Percentiles rank a stretch among this genome's conserved stretches.
Evolutionary conservation across 2,888 invertebrate species (phyloP).

Genomic region (Drosophila macrospina): DNA sequence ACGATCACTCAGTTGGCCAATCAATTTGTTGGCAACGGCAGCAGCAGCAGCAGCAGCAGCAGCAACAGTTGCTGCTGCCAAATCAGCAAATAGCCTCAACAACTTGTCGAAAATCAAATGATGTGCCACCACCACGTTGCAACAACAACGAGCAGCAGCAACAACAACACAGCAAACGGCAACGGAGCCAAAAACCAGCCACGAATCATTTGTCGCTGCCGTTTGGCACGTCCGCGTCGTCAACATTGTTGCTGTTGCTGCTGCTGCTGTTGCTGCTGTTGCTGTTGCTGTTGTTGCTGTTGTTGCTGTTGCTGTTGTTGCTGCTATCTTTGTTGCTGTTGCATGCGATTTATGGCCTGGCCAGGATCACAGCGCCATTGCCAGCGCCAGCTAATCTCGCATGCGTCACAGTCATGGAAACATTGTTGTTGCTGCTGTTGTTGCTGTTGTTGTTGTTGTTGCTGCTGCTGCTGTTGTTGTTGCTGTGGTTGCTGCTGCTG

Average conservation of each 20-base stretch:
- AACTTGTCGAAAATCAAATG: constrained; percentile 80
- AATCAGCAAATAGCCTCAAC: constrained; percentile 80
- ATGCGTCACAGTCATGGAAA: constrained; percentile 76
- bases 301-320: constrained; percentile 17
- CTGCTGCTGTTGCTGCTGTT: no score
- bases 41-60: constrained; percentile 32
- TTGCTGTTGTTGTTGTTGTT: constrained; percentile 18
- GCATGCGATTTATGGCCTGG: constrained; percentile 77
- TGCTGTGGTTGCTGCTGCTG: constrained; percentile 16
- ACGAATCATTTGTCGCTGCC: constrained; percentile 78
- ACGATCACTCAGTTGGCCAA: constrained; percentile 71
- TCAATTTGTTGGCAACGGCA: constrained; percentile 71
- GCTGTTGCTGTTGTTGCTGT: constrained; percentile 34
- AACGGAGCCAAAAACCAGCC: constrained; percentile 53
- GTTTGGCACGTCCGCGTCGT: constrained; percentile 77
- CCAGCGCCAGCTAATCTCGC: constrained; percentile 76
- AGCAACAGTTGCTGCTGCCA: constrained; percentile 52
- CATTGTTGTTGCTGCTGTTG: constrained; percentile 18
- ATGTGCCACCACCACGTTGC: constrained; percentile 75
- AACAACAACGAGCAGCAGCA: constrained; percentile 25
- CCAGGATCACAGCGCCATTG: constrained; percentile 77
- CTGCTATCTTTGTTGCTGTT: constrained; percentile 14
- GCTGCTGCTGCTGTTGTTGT: constrained; percentile 3
- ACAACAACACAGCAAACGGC: constrained; percentile 25
- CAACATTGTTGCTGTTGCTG: constrained; percentile 38